Evolutionary conservation across 2,888 invertebrate genomes (phyloP).

Genomic region (Flexamia atlantica): DNA sequence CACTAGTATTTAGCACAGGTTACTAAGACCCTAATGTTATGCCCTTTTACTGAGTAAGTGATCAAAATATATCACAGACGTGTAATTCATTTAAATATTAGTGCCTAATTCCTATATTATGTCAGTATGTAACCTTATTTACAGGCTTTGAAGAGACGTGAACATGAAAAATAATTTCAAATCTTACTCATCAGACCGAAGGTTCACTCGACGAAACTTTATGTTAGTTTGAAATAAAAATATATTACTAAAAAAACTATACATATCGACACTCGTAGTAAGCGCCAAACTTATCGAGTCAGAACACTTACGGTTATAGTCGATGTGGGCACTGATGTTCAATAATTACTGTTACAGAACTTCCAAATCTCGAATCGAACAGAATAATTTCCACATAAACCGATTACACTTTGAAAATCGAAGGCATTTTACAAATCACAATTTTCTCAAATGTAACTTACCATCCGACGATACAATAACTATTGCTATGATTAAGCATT

Average conservation of each 20-base stretch:
- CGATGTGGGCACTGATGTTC: constrained; percentile 51
- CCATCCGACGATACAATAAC: constrained; percentile 31
- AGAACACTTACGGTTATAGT: constrained; percentile 39
- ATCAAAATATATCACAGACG: constrained; percentile 57
- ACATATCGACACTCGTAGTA: not conserved
- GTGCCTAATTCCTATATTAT: constrained; percentile 52
- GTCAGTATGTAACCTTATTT: constrained; percentile 40
- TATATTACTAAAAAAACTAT: constrained; percentile 11
- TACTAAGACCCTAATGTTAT: constrained; percentile 37
- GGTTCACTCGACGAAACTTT: not conserved
- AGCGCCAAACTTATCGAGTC: constrained; percentile 2
- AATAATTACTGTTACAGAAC: constrained; percentile 10
- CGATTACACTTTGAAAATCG: constrained; percentile 19
- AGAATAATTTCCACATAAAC: constrained; percentile 6
- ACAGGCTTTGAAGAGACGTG: constrained; percentile 31
- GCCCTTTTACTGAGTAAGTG: constrained; percentile 52
- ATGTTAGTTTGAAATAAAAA: not conserved
- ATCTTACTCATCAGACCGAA: not conserved
- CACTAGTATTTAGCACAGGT: constrained; percentile 44
- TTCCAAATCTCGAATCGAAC: constrained; percentile 1
- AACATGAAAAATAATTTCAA: not conserved
- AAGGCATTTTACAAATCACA: constrained; percentile 59
- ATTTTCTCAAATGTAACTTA: constrained; percentile 40
- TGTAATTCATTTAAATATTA: constrained; percentile 56
- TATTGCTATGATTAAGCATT: constrained; percentile 41